Evolutionary conservation across 2,888 invertebrate species (phyloP).

Genomic region (Frankliniella fusca): DNA sequence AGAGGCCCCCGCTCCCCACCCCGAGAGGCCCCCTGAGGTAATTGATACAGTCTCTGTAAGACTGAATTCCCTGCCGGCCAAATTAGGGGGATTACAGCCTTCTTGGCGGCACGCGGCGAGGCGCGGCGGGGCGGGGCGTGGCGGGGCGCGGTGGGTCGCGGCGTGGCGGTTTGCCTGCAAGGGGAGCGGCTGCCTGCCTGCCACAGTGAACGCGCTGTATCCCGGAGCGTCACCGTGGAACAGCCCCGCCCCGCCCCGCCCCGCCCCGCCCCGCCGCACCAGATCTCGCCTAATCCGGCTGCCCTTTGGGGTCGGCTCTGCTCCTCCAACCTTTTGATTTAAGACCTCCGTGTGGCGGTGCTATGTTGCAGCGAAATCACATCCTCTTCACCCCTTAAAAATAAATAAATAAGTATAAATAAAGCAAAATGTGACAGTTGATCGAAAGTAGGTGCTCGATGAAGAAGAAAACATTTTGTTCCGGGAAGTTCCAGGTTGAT

Average conservation of each 20-base stretch:
- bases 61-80: constrained; percentile 21
- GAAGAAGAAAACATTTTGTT: no score
- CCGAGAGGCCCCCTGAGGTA: constrained; percentile 11
- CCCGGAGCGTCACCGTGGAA: background rate
- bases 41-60: constrained; percentile 21
- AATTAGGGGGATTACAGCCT: constrained; percentile 17
- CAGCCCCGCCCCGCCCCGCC: background rate
- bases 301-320: no score
- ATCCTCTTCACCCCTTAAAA: background rate
- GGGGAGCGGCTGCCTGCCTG: background rate
- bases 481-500: no score
- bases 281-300: no score
- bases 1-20: background rate
- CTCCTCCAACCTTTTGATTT: no score
- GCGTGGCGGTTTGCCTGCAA: background rate
- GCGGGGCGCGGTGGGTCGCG: background rate
- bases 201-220: background rate
- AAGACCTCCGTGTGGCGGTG: no score
- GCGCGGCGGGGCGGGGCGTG: no score
- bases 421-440: no score
- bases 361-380: no score
- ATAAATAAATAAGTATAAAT: no score
- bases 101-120: background rate
- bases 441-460: no score
- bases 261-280: background rate